Conservation (phyloP, 2,113 vertebrate species). For the Daubentonia madagascariensis region DNA sequence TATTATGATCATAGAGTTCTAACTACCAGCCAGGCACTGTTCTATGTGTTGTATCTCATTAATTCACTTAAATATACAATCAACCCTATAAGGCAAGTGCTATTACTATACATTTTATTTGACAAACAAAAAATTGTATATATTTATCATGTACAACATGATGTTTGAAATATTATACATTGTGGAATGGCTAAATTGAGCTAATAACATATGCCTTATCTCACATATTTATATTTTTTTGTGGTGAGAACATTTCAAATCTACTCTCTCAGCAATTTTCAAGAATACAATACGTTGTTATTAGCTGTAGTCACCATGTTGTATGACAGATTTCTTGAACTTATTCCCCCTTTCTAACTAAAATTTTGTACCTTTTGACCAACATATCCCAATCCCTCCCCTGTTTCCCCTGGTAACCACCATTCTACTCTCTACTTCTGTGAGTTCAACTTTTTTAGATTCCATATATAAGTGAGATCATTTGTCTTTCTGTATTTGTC, state of each 20-base stretch:
- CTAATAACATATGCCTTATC: background rate
- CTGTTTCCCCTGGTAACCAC: background rate
- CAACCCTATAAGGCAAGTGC: background rate
- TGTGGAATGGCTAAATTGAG: background rate
- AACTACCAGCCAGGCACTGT: background rate
- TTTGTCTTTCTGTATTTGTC: background rate
- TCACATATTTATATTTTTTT: background rate
- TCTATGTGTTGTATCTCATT: background rate
- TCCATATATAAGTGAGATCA: background rate
- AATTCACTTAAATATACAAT: background rate
- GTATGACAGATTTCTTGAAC: background rate
- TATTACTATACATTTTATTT: background rate
- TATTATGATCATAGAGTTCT: background rate
- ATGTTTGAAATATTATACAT: background rate
- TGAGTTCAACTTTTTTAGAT: background rate
- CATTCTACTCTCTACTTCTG: background rate
- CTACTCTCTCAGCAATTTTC: background rate
- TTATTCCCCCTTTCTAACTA: background rate
- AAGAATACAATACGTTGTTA: background rate
- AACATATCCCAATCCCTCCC: too few species aligned
- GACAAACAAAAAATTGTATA: background rate
- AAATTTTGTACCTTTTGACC: background rate
- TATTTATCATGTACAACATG: background rate
- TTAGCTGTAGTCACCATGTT: background rate
- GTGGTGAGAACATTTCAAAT: background rate